A percentile compares a stretch with the other conserved stretches of the same genome.
phyloP scores from a whole-genome alignment of 2,888 invertebrate genomes.

The Drosophila incognita region DNA sequence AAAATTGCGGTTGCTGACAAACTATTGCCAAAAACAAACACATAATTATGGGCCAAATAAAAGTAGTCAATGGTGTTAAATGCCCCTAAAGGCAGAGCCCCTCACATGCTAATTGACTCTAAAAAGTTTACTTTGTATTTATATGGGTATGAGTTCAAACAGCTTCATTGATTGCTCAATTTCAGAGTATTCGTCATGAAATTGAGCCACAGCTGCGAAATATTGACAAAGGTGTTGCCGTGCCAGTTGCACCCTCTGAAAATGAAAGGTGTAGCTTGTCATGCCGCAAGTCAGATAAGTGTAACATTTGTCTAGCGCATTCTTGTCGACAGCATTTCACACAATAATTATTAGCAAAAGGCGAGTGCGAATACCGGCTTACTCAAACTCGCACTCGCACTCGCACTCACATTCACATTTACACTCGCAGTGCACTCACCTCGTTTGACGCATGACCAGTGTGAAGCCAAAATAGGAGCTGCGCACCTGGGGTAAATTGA shows the following conservation, averaged over 20 bases:
- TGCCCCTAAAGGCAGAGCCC: constrained; percentile 25
- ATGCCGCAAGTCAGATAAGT: constrained; percentile 3
- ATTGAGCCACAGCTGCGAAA: constrained; percentile 46
- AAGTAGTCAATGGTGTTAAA: constrained; percentile 53
- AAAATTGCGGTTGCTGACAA: constrained; percentile 17
- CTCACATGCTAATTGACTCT: constrained; percentile 46
- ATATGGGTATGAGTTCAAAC: constrained; percentile 2
- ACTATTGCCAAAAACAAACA: constrained; percentile 39
- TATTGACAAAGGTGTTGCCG: constrained; percentile 60
- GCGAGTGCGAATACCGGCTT: constrained; percentile 1
- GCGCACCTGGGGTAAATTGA: constrained; percentile 71
- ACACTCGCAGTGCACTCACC: constrained; percentile 65
- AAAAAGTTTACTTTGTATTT: constrained; percentile 14
- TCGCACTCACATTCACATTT: neutral
- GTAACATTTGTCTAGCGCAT: constrained; percentile 2
- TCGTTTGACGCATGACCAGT: constrained; percentile 79
- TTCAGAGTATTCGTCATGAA: constrained; percentile 24
- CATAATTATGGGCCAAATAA: constrained; percentile 52
- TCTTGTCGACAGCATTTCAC: constrained; percentile 6
- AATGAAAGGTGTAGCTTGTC: constrained; percentile 40
- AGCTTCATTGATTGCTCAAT: constrained; percentile 52
- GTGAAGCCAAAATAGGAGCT: constrained; percentile 84
- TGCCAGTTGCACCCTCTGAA: neutral
- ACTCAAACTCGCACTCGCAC: neutral
- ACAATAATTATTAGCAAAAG: constrained; percentile 45